Conservation (phyloP, 2,797 vertebrate genomes). For the Zenarchopterus dispar region DNA sequence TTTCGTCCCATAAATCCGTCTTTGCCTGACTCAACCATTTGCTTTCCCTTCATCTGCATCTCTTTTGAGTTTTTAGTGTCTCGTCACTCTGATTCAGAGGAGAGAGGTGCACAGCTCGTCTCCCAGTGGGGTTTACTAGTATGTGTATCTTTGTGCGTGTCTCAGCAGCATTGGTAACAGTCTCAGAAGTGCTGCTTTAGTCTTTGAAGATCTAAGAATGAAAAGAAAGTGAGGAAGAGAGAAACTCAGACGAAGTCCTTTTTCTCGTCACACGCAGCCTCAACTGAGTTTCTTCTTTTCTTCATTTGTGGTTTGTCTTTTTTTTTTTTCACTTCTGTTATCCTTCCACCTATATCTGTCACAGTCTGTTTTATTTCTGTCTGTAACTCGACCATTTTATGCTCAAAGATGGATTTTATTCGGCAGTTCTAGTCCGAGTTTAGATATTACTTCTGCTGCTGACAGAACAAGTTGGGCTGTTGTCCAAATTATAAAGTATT, state of each 20-base stretch:
- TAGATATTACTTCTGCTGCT: slow-evolving; percentile 19
- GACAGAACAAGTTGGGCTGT: slow-evolving; percentile 13
- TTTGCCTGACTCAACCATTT: slow-evolving; percentile 37
- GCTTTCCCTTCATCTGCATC: slow-evolving; percentile 40
- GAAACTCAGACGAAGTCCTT: slow-evolving; percentile 34
- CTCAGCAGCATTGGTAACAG: slow-evolving; percentile 46
- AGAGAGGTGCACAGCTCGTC: slow-evolving; percentile 45
- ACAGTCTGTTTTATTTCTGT: slow-evolving; percentile 2
- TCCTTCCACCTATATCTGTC: slow-evolving; percentile 24
- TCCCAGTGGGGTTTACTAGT: slow-evolving; percentile 34
- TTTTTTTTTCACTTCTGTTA: slow-evolving; percentile 52
- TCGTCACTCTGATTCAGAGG: slow-evolving; percentile 61
- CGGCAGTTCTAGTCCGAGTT: slow-evolving; percentile 26
- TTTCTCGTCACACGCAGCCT: slow-evolving; percentile 38
- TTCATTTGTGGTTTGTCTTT: slow-evolving; percentile 35
- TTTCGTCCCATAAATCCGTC: slow-evolving; percentile 7
- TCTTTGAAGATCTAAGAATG: slow-evolving; percentile 72
- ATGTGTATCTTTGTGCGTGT: slow-evolving; percentile 20
- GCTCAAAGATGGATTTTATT: slow-evolving; percentile 48
- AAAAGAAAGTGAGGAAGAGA: slow-evolving; percentile 26
- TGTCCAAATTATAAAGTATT: not conserved
- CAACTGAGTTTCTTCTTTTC: slow-evolving; percentile 36
- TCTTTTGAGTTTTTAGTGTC: slow-evolving; percentile 43
- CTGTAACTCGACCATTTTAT: slow-evolving; percentile 15
- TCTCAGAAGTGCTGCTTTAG: slow-evolving; percentile 59